Percentiles rank a stretch among this genome's conserved stretches.
These are phyloP conservation scores for Noctua fimbriata DNA, from an alignment of 2,888 invertebrate genomes.

Conservation along the genomic window DNA sequence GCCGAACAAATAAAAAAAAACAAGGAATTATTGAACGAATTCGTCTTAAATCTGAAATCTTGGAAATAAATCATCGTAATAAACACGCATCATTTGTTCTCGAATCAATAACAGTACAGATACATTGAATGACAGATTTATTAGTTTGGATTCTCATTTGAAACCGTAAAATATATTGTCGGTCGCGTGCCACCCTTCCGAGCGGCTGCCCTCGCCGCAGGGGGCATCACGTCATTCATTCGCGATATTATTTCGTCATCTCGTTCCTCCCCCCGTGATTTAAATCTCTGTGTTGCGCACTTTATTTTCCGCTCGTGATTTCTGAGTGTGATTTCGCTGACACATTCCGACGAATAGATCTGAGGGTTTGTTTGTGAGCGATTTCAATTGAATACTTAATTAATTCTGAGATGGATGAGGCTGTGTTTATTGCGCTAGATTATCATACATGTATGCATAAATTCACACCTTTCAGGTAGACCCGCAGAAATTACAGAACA, in stretches of 20 bases:
- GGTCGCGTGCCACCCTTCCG: slow-evolving; percentile 77
- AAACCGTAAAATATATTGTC: slow-evolving; percentile 68
- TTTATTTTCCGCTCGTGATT: slow-evolving; percentile 77
- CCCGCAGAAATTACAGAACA: background rate
- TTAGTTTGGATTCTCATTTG: slow-evolving; percentile 63
- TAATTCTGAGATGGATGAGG: background rate
- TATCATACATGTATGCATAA: background rate
- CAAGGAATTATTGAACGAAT: slow-evolving; percentile 18
- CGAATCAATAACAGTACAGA: slow-evolving; percentile 41
- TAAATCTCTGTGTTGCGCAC: slow-evolving; percentile 80
- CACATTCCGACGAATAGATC: slow-evolving; percentile 53
- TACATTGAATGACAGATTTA: slow-evolving; percentile 63
- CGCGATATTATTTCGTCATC: slow-evolving; percentile 82
- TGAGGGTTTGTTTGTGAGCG: slow-evolving; percentile 33
- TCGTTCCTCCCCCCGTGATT: slow-evolving; percentile 74
- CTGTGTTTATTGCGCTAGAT: background rate
- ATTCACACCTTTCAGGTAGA: background rate
- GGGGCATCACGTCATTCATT: slow-evolving; percentile 78
- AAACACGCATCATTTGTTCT: slow-evolving; percentile 51
- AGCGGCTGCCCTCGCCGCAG: slow-evolving; percentile 76
- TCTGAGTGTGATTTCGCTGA: slow-evolving; percentile 53
- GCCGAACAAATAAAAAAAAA: slow-evolving; percentile 38
- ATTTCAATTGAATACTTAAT: slow-evolving; percentile 35
- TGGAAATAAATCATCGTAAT: slow-evolving; percentile 43
- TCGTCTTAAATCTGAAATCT: slow-evolving; percentile 32